phyloP scores from a whole-genome alignment of 2,888 invertebrate species.

The Alcis repandata region DNA sequence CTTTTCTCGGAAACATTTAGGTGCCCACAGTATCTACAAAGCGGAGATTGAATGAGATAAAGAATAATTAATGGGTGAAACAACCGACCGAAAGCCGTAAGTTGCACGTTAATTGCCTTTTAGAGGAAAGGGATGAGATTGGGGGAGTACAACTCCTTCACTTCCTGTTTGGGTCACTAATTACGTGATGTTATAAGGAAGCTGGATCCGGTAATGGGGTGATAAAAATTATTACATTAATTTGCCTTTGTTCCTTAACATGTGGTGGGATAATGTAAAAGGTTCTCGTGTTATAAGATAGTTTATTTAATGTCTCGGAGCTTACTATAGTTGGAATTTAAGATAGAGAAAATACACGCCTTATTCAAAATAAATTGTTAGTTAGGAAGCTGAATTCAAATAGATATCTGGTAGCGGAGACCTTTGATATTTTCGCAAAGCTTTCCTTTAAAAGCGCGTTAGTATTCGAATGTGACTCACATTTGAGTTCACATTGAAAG shows the following conservation, averaged over 20 bases:
- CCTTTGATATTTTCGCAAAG: too few species aligned
- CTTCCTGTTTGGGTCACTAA: constrained; percentile 48
- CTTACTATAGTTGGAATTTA: neutral
- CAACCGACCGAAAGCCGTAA: constrained; percentile 47
- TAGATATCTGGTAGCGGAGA: too few species aligned
- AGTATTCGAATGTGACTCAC: too few species aligned
- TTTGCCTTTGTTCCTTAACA: constrained; percentile 3
- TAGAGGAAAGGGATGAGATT: constrained; percentile 58
- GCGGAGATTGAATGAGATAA: constrained; percentile 40
- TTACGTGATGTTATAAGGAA: constrained; percentile 41
- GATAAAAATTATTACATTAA: constrained; percentile 11
- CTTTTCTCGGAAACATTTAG: constrained; percentile 26
- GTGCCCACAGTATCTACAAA: constrained; percentile 28
- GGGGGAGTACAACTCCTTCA: constrained; percentile 45
- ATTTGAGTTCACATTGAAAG: too few species aligned
- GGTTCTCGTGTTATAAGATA: neutral
- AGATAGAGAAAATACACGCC: neutral
- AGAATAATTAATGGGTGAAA: constrained; percentile 46
- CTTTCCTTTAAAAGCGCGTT: too few species aligned
- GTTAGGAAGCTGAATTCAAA: too few species aligned
- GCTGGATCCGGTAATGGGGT: constrained; percentile 1
- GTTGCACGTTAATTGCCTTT: constrained; percentile 54
- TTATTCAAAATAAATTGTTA: neutral
- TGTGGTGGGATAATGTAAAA: neutral
- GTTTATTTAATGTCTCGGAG: neutral